These are phyloP conservation scores for Dastarcus helophoroides DNA, from an alignment of 2,888 invertebrate genomes.

Conservation along the genomic window DNA sequence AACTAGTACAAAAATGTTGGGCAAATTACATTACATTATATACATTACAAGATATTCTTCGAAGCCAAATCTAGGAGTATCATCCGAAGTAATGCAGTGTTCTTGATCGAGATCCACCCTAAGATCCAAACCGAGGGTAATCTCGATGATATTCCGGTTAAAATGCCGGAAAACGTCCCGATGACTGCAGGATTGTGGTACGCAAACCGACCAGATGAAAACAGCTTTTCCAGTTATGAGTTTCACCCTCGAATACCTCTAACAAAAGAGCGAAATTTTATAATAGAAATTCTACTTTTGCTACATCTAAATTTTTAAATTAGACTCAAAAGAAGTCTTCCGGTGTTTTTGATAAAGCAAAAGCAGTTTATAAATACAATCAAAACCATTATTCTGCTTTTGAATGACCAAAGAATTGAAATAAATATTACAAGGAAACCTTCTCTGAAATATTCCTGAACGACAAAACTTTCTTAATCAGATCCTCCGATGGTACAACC, in stretches of 20 bases:
- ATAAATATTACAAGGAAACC: constrained; percentile 18
- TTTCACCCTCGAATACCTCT: background rate
- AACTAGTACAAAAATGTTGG: no score
- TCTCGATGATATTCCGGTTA: constrained; percentile 21
- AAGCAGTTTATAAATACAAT: no score
- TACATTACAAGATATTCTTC: constrained; percentile 17
- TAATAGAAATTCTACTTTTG: no score
- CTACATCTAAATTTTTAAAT: no score
- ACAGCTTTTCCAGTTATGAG: constrained; percentile 19
- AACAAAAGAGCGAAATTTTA: no score
- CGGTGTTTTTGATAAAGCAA: no score
- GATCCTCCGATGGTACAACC: constrained; percentile 19
- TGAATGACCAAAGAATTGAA: constrained; percentile 4
- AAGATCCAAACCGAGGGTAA: constrained; percentile 26
- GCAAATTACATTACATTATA: no score
- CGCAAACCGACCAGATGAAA: constrained; percentile 33
- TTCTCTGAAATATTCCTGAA: constrained; percentile 23
- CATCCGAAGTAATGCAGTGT: constrained; percentile 23
- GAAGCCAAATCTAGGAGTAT: constrained; percentile 16
- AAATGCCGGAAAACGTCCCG: constrained; percentile 28
- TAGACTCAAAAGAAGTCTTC: no score
- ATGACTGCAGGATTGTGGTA: constrained; percentile 34
- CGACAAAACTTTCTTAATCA: constrained; percentile 19
- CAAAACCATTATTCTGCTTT: no score
- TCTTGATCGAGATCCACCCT: constrained; percentile 21